Evolutionary conservation across 2,113 vertebrate species (phyloP).

Genomic region (Bucco capensis): DNA sequence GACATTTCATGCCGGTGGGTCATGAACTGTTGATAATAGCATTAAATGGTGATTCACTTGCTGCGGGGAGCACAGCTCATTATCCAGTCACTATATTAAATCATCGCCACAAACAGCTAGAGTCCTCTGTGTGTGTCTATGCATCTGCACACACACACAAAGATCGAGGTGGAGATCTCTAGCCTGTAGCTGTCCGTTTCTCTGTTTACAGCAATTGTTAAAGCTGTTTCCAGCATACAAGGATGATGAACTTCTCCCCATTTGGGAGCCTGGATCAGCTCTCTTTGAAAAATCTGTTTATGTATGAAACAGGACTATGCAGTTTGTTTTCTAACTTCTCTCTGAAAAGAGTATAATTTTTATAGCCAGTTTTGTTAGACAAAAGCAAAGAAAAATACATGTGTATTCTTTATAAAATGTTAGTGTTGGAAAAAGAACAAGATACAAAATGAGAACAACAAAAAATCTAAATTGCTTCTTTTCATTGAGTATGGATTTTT

Average conservation of each 20-base stretch:
- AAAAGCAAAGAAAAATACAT: not conserved
- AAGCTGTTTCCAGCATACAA: not conserved
- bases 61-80: slow-evolving; percentile 76
- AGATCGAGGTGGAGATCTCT: not conserved
- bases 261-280: not conserved
- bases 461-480: not conserved
- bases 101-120: slow-evolving; percentile 69
- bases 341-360: not conserved
- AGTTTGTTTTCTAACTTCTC: not conserved
- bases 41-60: slow-evolving; percentile 80
- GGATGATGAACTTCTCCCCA: not conserved
- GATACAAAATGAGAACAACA: not conserved
- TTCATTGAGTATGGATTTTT: not conserved
- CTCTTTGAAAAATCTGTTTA: not conserved
- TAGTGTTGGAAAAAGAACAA: not conserved
- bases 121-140: not conserved
- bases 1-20: slow-evolving; percentile 81
- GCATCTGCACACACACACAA: not conserved
- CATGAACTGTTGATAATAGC: slow-evolving; percentile 83
- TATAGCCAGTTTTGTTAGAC: not conserved
- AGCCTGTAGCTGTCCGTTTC: not conserved
- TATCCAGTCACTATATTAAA: slow-evolving; percentile 77
- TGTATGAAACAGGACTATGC: not conserved
- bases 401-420: not conserved
- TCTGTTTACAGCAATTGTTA: not conserved